Evolutionary conservation across 2,888 invertebrate genomes (phyloP), one percentile per base, ranked within the genome.

Genomic region (Agrotis segetum): DNA sequence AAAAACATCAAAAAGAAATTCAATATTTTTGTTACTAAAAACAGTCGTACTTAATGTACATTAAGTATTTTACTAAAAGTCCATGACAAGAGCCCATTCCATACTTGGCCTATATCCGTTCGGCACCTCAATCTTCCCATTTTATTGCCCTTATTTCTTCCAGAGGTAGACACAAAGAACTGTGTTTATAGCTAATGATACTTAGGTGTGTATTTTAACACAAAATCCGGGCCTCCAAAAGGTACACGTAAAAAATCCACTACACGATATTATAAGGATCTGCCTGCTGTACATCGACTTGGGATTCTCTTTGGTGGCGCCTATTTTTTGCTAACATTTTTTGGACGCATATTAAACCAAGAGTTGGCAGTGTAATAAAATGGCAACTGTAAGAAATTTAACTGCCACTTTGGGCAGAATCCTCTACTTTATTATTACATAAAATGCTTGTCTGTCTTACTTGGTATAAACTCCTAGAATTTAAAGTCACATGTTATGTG

Each of bases 121-220:
- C 89, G 86, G 90, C 86, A 88, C 91, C 86, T 91, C 91, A 92
- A 92, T 91, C 90, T 91, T 88, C 88, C 86, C 87, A 92, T 89
- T 95, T 96, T 96, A 96, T 95, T 93, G 90, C 92, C 92, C 91
- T 92, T 94, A 95, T 95, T 94, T 94, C 92, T 91, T 92, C 85
- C 90, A 89, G 92, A 91, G 92, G 92, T 86, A 92, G 92, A 95
- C 94, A 95, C 94, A 96, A 95, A 95, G 94, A 94, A 90, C 91
- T 91, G 92, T 94, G 95, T 95, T 95, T 95, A 96, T 95, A 94
- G 95, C 93, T 95, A 95, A 96, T 95, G 94, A 95, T 95, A 92
- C 91, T 95, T 94, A 96, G 96, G 96, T 96, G 96, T 94, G 95
- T 95, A 96, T 96, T 96, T 96, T 96, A 96, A 96, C 96, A 96